Percentiles rank a stretch among this genome's conserved stretches.
Conservation (phyloP, 2,888 invertebrate genomes). For the Zonitis immaculata region DNA sequence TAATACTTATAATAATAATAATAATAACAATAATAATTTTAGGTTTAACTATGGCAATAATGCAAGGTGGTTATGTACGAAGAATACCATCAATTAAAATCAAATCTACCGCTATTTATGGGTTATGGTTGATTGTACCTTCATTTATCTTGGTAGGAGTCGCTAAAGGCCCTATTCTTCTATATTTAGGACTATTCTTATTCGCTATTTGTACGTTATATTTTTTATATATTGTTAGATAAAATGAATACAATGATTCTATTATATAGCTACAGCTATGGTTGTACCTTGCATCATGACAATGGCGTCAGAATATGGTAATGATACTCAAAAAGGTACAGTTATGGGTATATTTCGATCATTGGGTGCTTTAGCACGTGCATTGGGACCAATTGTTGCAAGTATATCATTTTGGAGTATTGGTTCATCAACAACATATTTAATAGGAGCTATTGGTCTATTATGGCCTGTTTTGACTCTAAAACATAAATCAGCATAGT, state of each 20-base stretch:
- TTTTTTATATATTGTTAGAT: too few relatives aligned
- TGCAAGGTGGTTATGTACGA: slow-evolving; percentile 87
- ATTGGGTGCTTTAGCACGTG: slow-evolving; percentile 88
- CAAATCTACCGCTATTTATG: slow-evolving; percentile 65
- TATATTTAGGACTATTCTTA: slow-evolving; percentile 79
- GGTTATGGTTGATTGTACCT: slow-evolving; percentile 79
- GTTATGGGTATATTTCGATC: slow-evolving; percentile 93
- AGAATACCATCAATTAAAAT: slow-evolving; percentile 69
- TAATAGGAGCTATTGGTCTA: slow-evolving; percentile 70
- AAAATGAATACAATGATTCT: too few relatives aligned
- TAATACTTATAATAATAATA: slow-evolving; percentile 3
- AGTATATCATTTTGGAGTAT: slow-evolving; percentile 89
- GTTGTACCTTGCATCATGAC: slow-evolving; percentile 95
- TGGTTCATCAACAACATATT: slow-evolving; percentile 78
- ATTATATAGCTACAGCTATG: slow-evolving; percentile 78
- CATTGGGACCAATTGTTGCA: slow-evolving; percentile 84
- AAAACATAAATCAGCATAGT: slow-evolving; percentile 9
- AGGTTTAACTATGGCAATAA: slow-evolving; percentile 80
- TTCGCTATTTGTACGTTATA: slow-evolving; percentile 91
- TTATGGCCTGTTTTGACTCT: slow-evolving; percentile 67
- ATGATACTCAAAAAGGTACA: slow-evolving; percentile 80
- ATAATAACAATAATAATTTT: slow-evolving; percentile 11
- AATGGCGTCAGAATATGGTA: slow-evolving; percentile 79
- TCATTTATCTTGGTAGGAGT: slow-evolving; percentile 82
- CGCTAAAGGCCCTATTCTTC: slow-evolving; percentile 55